These are phyloP conservation scores for Acanthacorydalis orientalis DNA, from an alignment of 2,888 invertebrate genomes.

Conservation along the genomic window DNA sequence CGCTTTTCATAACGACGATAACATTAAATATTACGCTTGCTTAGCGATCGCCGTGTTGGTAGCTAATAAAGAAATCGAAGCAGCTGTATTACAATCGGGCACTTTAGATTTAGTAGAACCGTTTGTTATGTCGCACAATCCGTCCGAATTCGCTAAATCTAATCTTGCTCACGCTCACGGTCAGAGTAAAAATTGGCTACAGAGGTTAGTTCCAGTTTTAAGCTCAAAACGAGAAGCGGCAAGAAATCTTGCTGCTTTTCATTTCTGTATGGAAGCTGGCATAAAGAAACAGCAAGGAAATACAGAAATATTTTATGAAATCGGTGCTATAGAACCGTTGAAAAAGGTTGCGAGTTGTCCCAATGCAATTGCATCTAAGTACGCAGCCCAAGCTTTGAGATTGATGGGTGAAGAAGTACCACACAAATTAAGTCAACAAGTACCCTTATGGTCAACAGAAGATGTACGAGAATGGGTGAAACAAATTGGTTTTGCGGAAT, in stretches of 20 bases:
- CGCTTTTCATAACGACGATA: slow-evolving; percentile 92
- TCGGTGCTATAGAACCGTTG: slow-evolving; percentile 86
- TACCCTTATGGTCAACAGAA: slow-evolving; percentile 92
- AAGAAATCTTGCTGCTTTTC: slow-evolving; percentile 90
- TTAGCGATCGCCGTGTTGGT: slow-evolving; percentile 92
- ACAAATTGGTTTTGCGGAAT: slow-evolving; percentile 87
- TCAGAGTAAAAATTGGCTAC: slow-evolving; percentile 88
- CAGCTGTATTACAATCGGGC: slow-evolving; percentile 90
- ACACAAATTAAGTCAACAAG: slow-evolving; percentile 94
- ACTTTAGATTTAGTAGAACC: slow-evolving; percentile 93
- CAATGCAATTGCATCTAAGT: slow-evolving; percentile 93
- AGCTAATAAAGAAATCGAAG: slow-evolving; percentile 95
- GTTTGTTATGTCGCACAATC: slow-evolving; percentile 87
- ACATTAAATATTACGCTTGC: slow-evolving; percentile 96
- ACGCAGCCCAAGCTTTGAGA: slow-evolving; percentile 81
- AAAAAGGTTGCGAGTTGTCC: slow-evolving; percentile 96
- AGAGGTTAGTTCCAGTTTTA: slow-evolving; percentile 81
- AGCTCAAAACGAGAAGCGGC: slow-evolving; percentile 93
- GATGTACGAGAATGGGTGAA: slow-evolving; percentile 98
- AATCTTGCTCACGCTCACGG: slow-evolving; percentile 89
- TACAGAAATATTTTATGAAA: slow-evolving; percentile 80
- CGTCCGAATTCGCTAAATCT: slow-evolving; percentile 84
- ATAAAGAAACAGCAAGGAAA: slow-evolving; percentile 90
- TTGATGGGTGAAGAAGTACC: slow-evolving; percentile 94
- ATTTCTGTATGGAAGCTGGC: slow-evolving; percentile 97